These are phyloP conservation scores for Rhinoptilus africanus DNA, from an alignment of 2,113 vertebrate species.

Conservation along the genomic window DNA sequence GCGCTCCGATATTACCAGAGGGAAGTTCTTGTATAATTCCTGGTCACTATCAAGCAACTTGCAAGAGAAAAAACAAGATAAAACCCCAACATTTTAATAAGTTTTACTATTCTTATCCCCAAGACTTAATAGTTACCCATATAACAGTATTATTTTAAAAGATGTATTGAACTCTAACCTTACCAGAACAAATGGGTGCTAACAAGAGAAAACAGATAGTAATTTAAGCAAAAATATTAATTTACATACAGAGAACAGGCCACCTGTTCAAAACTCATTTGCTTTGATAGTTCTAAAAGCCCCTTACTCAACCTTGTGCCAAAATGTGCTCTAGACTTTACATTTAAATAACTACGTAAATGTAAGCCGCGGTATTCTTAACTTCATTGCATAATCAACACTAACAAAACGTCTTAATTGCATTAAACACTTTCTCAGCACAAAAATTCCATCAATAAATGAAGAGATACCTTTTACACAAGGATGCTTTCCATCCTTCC, in stretches of 20 bases:
- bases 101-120: background rate
- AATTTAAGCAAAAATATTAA: background rate
- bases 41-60: conserved; percentile 97
- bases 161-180: background rate
- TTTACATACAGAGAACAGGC: background rate
- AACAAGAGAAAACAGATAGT: background rate
- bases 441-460: background rate
- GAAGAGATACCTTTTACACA: background rate
- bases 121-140: background rate
- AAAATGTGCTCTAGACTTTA: background rate
- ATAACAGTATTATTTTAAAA: background rate
- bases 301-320: background rate
- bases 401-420: background rate
- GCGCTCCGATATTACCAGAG: conserved; percentile 96
- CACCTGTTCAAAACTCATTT: background rate
- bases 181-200: background rate
- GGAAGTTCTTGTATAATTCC: conserved; percentile 98
- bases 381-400: background rate
- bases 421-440: background rate
- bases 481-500: background rate
- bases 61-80: conserved; percentile 9
- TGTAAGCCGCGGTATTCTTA: background rate
- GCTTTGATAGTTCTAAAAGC: background rate
- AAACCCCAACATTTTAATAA: background rate
- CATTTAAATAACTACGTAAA: background rate